Percentiles rank a stretch among this genome's conserved stretches.
Conservation (phyloP, 2,888 invertebrate species). For the Netelia melanura region DNA sequence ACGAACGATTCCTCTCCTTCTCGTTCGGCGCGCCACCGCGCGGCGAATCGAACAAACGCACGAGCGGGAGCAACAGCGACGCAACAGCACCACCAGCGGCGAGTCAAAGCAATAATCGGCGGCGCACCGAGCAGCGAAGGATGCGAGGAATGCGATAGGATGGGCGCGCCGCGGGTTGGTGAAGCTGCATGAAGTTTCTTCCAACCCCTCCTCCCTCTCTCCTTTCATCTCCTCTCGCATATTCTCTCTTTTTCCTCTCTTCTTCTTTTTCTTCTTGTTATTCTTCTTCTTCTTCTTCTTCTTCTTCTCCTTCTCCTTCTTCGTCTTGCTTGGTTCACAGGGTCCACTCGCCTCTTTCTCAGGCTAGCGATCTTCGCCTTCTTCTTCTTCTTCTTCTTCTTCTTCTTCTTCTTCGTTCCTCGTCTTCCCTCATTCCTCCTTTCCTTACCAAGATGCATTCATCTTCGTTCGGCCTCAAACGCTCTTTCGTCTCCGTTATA, state of each 20-base stretch:
- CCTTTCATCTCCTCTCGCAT: constrained; percentile 54
- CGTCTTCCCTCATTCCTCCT: constrained; percentile 36
- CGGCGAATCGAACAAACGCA: not conserved
- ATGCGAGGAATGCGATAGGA: constrained; percentile 80
- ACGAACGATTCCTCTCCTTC: too few species aligned
- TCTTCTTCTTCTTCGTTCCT: constrained; percentile 35
- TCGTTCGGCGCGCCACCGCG: too few species aligned
- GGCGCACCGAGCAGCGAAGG: constrained; percentile 75
- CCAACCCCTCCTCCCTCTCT: constrained; percentile 45
- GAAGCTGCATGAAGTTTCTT: constrained; percentile 55
- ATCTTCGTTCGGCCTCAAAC: constrained; percentile 58
- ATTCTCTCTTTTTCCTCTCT: constrained; percentile 66
- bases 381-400: constrained; percentile 19
- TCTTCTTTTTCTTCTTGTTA: constrained; percentile 56
- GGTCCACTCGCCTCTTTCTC: constrained; percentile 47
- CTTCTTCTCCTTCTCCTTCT: constrained; percentile 52
- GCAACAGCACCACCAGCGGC: constrained; percentile 71
- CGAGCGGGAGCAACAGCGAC: not conserved
- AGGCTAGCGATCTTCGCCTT: constrained; percentile 9
- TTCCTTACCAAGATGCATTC: constrained; percentile 53
- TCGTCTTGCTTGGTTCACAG: constrained; percentile 44
- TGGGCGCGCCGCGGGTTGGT: constrained; percentile 81
- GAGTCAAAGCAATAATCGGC: constrained; percentile 79
- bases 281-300: constrained; percentile 51
- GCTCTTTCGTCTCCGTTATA: constrained; percentile 56